A percentile compares a stretch with the other conserved stretches of the same genome.
phyloP scores from a whole-genome alignment of 2,888 invertebrate genomes.

The Mantis religiosa region DNA sequence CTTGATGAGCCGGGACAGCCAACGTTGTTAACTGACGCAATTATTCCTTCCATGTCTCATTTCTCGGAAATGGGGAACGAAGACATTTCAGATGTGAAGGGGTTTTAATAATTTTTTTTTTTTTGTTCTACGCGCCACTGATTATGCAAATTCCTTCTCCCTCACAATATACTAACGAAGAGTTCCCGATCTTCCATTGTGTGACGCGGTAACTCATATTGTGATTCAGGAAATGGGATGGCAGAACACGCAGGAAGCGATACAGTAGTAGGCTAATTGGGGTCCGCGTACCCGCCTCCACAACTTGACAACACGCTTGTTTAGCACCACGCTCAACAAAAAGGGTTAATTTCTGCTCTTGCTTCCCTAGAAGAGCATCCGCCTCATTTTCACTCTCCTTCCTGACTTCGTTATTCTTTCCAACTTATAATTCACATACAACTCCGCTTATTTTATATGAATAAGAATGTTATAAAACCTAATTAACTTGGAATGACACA shows the following conservation, averaged over 20 bases:
- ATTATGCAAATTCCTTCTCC: slow-evolving; percentile 13
- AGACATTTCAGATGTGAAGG: background rate
- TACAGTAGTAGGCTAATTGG: background rate
- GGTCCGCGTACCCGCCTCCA: background rate
- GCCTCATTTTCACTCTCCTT: too few species aligned
- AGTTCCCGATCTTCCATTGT: background rate
- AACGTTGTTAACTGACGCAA: background rate
- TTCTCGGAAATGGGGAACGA: background rate
- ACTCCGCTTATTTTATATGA: too few species aligned
- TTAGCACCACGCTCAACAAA: too few species aligned
- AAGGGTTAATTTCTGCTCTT: too few species aligned
- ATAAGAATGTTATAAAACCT: too few species aligned
- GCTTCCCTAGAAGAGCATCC: too few species aligned
- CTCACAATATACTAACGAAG: slow-evolving; percentile 14
- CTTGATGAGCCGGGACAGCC: background rate
- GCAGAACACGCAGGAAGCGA: background rate
- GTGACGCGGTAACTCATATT: background rate
- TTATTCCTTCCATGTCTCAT: background rate
- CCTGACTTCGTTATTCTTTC: too few species aligned
- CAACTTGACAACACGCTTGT: background rate
- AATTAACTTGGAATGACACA: too few species aligned
- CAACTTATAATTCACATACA: too few species aligned
- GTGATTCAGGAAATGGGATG: background rate
- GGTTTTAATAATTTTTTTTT: background rate
- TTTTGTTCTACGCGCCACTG: background rate